Conservation (phyloP, 2,888 invertebrate species). For the Microdon myrmicae region DNA sequence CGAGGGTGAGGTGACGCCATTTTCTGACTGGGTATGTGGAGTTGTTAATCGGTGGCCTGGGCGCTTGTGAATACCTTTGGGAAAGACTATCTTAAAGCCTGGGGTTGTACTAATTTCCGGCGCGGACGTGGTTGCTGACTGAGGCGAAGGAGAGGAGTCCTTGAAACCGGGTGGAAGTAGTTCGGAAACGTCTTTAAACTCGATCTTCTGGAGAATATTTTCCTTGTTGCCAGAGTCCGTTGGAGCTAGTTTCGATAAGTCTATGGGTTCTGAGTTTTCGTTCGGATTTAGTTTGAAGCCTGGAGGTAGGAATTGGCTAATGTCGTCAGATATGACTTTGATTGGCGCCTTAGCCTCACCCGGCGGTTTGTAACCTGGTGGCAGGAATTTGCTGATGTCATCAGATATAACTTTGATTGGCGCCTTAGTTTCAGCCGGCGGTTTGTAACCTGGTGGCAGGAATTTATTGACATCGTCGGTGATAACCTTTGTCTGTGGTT, state of each 20-base stretch:
- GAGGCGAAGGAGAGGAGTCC: neutral
- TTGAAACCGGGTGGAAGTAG: constrained; percentile 71
- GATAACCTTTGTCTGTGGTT: constrained; percentile 56
- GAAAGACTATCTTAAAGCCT: constrained; percentile 79
- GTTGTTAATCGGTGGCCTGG: constrained; percentile 72
- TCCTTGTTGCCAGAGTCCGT: constrained; percentile 67
- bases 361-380: constrained; percentile 70
- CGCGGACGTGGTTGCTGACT: constrained; percentile 33
- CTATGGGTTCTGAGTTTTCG: constrained; percentile 56
- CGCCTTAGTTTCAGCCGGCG: constrained; percentile 50
- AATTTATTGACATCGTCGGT: constrained; percentile 72
- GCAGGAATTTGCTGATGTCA: constrained; percentile 74
- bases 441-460: constrained; percentile 75
- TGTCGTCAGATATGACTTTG: constrained; percentile 69
- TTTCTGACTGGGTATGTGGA: constrained; percentile 67
- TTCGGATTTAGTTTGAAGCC: constrained; percentile 69
- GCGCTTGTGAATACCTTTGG: constrained; percentile 71
- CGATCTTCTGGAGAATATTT: constrained; percentile 56
- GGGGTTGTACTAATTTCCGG: constrained; percentile 66
- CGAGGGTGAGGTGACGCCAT: constrained; percentile 68
- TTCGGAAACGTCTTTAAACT: constrained; percentile 67
- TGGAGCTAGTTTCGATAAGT: constrained; percentile 73
- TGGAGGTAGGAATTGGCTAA: constrained; percentile 73
- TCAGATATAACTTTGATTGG: constrained; percentile 66
- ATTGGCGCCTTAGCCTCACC: constrained; percentile 54